Evolutionary conservation across 2,888 invertebrate genomes (phyloP).

Genomic region (Phyto melanocephala): DNA sequence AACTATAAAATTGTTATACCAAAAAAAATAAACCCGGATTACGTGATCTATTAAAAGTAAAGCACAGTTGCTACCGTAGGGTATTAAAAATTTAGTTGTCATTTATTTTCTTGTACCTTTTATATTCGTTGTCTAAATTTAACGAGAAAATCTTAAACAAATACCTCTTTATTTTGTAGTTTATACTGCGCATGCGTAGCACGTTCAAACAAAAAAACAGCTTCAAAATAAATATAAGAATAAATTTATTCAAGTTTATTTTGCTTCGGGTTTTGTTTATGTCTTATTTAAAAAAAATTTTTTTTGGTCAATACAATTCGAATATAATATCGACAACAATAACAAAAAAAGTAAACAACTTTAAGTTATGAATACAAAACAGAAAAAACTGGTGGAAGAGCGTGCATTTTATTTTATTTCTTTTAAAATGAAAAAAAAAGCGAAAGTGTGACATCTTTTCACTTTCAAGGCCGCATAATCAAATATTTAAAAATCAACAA

Average conservation of each 20-base stretch:
- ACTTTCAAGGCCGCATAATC: constrained; percentile 74
- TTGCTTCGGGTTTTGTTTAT: neutral
- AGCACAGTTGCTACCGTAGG: neutral
- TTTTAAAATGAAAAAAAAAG: constrained; percentile 64
- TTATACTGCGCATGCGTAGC: constrained; percentile 43
- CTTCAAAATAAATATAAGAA: neutral
- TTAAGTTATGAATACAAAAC: neutral
- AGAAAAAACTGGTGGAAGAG: neutral
- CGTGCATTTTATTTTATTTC: constrained; percentile 7
- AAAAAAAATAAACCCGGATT: neutral
- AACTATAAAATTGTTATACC: no score
- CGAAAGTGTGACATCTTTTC: constrained; percentile 76
- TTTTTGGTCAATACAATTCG: constrained; percentile 6
- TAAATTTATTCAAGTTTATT: constrained; percentile 1
- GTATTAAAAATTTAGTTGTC: neutral
- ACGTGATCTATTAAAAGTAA: neutral
- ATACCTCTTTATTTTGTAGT: no score
- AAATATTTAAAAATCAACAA: constrained; percentile 23
- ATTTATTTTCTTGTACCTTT: neutral
- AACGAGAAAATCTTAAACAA: neutral
- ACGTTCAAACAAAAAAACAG: constrained; percentile 22
- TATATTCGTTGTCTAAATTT: neutral
- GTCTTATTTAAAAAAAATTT: neutral
- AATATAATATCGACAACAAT: constrained; percentile 12
- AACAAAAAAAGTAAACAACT: constrained; percentile 1